Base-by-base conservation (phyloP, 2,797 vertebrate species). In the Gymnoscopelus microlampas region DNA sequence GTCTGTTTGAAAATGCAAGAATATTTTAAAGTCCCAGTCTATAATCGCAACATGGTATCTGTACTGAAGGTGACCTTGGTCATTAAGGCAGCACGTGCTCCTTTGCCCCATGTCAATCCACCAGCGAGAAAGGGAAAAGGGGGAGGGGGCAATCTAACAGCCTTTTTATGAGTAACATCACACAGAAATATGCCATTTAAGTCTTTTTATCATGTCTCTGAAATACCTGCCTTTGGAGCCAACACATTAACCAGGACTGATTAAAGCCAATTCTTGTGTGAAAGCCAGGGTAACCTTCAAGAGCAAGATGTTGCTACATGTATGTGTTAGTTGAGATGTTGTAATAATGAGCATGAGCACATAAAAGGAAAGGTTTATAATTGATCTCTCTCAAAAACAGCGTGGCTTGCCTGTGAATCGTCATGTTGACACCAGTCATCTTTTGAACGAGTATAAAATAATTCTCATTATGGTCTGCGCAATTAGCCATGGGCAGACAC, bases 1-100 rank as follows among this genome's bases (percentile, higher is more conserved):
- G 19, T 19, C 19, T 19, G 19, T 19, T 19, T 19, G 19, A 19
- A 19, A 32, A 32, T 32, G 3, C 29, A 32, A 32, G 29, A 32
- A 32, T 32, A 32, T 32, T 32, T 32, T 32, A 32, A 32, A 5
- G 29, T 26, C 5, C 53, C 53, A 8, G 53, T 6, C 14, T 15
- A 53, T 53, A 53, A 53, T 15, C 19, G 15, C 53, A 51, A 14
- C 9, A 7, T 53, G 13, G 29, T 23, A 10, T 32, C 29, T 32
- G 29, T 32, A 32, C 29, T 32, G 29, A 32, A 60, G 82, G 78
- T 79, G 79, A 79, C 66, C 60, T 73, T 73, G 64, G 66, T 77
- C 76, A 80, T 83, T 79, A 82, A 74, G 49, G 76, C 71, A 78
- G 55, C 84, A 85, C 77, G 87, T 90, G 69, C 63, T 73, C 69